Percentiles rank a stretch among this genome's conserved stretches.
These are phyloP conservation scores for Nyctibius bracteatus DNA, from an alignment of 2,113 vertebrate genomes.

Conservation along the genomic window DNA sequence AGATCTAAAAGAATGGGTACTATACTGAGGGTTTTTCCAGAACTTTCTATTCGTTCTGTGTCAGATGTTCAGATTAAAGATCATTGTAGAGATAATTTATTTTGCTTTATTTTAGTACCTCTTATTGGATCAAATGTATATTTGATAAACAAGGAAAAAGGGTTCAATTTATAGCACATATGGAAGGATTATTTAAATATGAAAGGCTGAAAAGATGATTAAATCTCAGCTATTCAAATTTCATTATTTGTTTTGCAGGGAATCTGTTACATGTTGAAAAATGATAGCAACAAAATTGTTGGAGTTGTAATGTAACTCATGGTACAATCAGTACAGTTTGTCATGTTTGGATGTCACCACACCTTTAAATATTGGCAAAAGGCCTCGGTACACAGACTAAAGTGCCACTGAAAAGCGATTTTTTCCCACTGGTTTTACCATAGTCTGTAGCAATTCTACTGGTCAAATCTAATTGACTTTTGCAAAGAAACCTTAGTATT, in stretches of 20 bases:
- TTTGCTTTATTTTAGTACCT: neutral
- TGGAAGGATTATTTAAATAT: slow-evolving; percentile 3
- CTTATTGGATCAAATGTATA: neutral
- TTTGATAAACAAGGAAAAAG: neutral
- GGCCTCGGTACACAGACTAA: neutral
- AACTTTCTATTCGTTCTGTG: neutral
- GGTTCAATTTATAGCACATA: neutral
- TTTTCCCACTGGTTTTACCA: neutral
- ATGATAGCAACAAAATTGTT: neutral
- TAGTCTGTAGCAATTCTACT: neutral
- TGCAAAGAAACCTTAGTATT: slow-evolving; percentile 5
- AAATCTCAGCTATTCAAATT: slow-evolving; percentile 23
- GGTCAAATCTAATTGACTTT: neutral
- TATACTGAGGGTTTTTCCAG: neutral
- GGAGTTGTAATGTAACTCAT: neutral
- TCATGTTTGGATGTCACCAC: neutral
- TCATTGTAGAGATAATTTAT: neutral
- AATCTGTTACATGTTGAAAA: slow-evolving; percentile 22
- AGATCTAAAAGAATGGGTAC: neutral
- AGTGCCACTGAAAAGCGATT: neutral
- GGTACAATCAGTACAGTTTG: neutral
- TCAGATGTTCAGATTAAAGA: neutral
- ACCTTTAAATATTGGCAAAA: slow-evolving; percentile 33
- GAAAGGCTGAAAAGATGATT: slow-evolving; percentile 23
- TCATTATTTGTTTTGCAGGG: slow-evolving; percentile 2